Evolutionary conservation across 2,113 vertebrate species (phyloP).

Genomic region (Sturnus vulgaris): DNA sequence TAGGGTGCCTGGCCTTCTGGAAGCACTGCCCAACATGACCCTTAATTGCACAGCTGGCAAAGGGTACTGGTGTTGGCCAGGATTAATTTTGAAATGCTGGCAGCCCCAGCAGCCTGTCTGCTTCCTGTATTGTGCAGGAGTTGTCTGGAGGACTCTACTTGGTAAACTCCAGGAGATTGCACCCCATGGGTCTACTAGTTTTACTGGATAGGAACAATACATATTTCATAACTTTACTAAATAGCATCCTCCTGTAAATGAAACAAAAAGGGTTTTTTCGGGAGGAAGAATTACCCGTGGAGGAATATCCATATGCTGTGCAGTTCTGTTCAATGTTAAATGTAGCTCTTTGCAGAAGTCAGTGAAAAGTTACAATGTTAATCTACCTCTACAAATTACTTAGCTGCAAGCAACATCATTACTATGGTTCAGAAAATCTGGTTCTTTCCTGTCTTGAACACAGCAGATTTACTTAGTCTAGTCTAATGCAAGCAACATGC

Average conservation of each 20-base stretch:
- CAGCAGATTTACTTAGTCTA: neutral
- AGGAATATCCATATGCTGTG: neutral
- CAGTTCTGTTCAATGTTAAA: neutral
- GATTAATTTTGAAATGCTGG: neutral
- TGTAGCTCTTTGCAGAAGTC: neutral
- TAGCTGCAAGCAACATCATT: neutral
- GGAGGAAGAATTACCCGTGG: neutral
- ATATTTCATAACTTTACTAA: neutral
- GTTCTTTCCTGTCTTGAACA: neutral
- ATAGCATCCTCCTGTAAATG: neutral
- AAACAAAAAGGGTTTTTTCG: accelerated
- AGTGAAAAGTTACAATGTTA: neutral
- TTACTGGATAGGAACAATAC: neutral
- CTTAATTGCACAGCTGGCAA: neutral
- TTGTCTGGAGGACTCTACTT: neutral
- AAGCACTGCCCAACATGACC: neutral
- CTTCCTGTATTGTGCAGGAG: neutral
- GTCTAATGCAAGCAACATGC: accelerated
- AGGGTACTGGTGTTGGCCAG: neutral
- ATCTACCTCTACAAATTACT: neutral
- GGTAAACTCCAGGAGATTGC: neutral
- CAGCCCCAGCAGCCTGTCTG: neutral
- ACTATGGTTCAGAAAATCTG: neutral
- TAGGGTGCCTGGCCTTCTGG: neutral
- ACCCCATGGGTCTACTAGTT: neutral